Evolutionary conservation across 2,888 invertebrate genomes (phyloP), one percentile per base, ranked within the genome.

Genomic region (Gasteruption jaculator): DNA sequence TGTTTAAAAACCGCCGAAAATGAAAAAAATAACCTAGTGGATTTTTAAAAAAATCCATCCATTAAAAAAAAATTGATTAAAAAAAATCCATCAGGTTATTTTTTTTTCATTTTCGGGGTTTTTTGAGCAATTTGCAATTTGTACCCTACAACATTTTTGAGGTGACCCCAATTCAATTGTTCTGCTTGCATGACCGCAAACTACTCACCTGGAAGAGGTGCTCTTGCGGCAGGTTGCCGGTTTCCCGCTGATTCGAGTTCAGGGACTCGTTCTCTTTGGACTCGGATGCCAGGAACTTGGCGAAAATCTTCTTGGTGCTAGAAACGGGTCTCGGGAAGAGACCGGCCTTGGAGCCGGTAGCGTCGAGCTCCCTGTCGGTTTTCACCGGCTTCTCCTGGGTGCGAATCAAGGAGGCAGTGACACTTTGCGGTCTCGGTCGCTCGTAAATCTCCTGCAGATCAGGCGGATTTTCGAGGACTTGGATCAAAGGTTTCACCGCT

Each of bases 371-470:
- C 29, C 12, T 26, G 25, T 19, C 12, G 27, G 12, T 15, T 7
- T 14, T 32, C 37, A 37, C n/a, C 11, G 33, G 43, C 19, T n/a
- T 15, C 18, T 14, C 8, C 31, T 25, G 29, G 10, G 41, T 8
- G 12, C 45, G 56, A 56, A 73, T 71, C 24, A 71, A 53, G 44
- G 71, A 68, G 5, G 70, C 65, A n/a, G 73, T 72, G 3, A 71
- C 71, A 6, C 68, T 40, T 40, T 58, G 47, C 11, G 71, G 70
- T 52, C 46, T 14, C 45, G 38, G 20, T 34, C 22, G 8, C 6
- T 31, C 25, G n/a, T n/a, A n/a, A n/a, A n/a, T n/a, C n/a, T n/a
- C n/a, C n/a, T n/a, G n/a, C n/a, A n/a, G n/a, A n/a, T n/a, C n/a
- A n/a, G n/a, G n/a, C n/a, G n/a, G n/a, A n/a, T n/a, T n/a, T n/a